Percentiles rank a stretch among this genome's conserved stretches.
These are phyloP conservation scores for Acrocyrtus sp. DNA, from an alignment of 2,888 invertebrate genomes.

Conservation along the genomic window DNA sequence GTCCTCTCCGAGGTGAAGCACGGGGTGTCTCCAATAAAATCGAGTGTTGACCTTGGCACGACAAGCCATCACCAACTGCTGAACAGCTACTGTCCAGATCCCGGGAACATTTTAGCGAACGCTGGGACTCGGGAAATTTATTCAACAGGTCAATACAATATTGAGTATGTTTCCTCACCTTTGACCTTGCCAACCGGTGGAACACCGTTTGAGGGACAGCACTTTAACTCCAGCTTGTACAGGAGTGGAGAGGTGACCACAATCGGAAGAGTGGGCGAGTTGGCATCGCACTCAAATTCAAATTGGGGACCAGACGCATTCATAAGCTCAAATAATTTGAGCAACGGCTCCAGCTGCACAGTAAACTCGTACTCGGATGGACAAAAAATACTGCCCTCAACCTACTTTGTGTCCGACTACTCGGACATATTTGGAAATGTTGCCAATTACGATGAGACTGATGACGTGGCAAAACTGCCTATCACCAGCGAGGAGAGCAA, in stretches of 20 bases:
- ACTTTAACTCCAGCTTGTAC: too few species aligned
- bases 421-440: slow-evolving; percentile 47
- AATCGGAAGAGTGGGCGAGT: too few species aligned
- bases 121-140: too few species aligned
- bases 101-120: neutral
- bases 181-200: too few species aligned
- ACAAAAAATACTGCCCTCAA: slow-evolving; percentile 27
- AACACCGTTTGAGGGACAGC: too few species aligned
- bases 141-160: slow-evolving; percentile 30
- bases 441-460: slow-evolving; percentile 46
- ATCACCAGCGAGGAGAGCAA: slow-evolving; percentile 36
- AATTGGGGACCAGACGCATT: slow-evolving; percentile 44
- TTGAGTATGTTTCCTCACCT: slow-evolving; percentile 14
- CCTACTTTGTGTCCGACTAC: slow-evolving; percentile 41
- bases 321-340: slow-evolving; percentile 36
- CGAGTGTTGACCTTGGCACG: neutral
- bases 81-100: neutral
- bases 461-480: slow-evolving; percentile 41
- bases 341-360: slow-evolving; percentile 3
- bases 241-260: too few species aligned
- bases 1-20: slow-evolving; percentile 23
- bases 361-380: slow-evolving; percentile 45
- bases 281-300: too few species aligned
- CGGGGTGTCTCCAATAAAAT: slow-evolving; percentile 9
- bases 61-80: neutral